Evolutionary conservation across 2,113 vertebrate species (phyloP), one percentile per base, ranked within the genome.

Genomic region (Paralichthys olivaceus): DNA sequence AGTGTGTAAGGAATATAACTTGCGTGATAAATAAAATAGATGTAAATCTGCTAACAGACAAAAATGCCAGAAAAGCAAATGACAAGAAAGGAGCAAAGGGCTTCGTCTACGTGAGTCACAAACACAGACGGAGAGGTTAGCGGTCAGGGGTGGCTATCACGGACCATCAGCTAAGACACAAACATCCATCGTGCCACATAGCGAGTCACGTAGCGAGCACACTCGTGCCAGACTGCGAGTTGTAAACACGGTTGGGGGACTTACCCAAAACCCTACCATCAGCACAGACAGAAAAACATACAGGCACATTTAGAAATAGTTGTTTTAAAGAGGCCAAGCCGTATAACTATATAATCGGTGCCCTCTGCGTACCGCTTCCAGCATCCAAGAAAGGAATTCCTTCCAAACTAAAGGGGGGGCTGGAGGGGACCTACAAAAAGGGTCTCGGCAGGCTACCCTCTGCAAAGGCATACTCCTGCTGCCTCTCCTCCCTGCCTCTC

Each of bases 311-410:
- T 82, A 70, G 76, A 70, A 81, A 75, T 80, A 78, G 80, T 77
- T 75, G 82, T 90, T 81, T 83, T 75, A 84, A 56, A 80, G 75
- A 83, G 81, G 84, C 85, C 76, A 83, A 79, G 65, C 75, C 9
- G 9, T 81, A 78, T 77, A 88, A 87, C 86, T 79, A 81, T 87
- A 80, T 86, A 90, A 83, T 84, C 56, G 67, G 56, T 90, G 70
- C 78, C 84, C 86, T 87, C 80, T 86, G 80, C 69, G 47, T 51
- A 71, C 67, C 22, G 77, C 80, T 81, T 66, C 77, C 79, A 83
- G 75, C 72, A 81, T 90, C 74, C 78, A 84, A 84, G 80, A 85
- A 80, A 88, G 89, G 86, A 88, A 90, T 87, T 88, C 78, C 85
- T 83, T 86, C 77, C 84, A 83, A 84, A 76, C 60, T 72, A 72